Evolutionary conservation across 2,797 vertebrate species (phyloP).

Genomic region (Gymnothorax javanicus): DNA sequence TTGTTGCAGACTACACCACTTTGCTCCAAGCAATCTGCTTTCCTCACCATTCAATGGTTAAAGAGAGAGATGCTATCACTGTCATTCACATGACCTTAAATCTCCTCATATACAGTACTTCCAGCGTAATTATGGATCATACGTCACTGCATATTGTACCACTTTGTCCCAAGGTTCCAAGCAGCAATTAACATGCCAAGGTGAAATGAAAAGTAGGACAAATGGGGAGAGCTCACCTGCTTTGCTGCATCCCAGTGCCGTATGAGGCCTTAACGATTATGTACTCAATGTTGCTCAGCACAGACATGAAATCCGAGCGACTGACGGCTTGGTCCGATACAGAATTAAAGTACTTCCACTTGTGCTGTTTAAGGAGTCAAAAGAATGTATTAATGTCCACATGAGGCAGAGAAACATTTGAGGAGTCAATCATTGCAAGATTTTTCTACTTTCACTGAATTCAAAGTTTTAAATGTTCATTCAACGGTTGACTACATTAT

Average conservation of each 20-base stretch:
- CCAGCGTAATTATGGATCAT: too few species aligned
- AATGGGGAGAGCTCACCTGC: constrained; percentile 74
- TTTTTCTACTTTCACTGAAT: background rate
- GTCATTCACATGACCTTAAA: too few species aligned
- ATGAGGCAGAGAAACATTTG: background rate
- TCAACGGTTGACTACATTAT: background rate
- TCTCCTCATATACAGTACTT: too few species aligned
- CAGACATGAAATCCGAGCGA: constrained; percentile 85
- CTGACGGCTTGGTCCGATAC: constrained; percentile 82
- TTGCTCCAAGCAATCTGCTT: background rate
- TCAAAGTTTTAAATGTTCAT: background rate
- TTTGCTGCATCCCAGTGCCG: constrained; percentile 84
- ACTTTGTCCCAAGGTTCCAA: background rate
- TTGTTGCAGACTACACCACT: background rate
- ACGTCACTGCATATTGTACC: background rate
- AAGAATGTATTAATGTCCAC: background rate
- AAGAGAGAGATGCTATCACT: background rate
- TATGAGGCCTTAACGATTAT: constrained; percentile 89
- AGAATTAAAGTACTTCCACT: constrained; percentile 92
- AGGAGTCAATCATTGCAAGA: background rate
- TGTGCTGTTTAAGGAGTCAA: constrained; percentile 68
- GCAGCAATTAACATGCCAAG: background rate
- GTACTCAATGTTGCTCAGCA: constrained; percentile 85
- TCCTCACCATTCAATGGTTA: too few species aligned
- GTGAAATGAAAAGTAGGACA: background rate